phyloP scores from a whole-genome alignment of 2,797 vertebrate genomes.

The Urocyon cinereoargenteus region DNA sequence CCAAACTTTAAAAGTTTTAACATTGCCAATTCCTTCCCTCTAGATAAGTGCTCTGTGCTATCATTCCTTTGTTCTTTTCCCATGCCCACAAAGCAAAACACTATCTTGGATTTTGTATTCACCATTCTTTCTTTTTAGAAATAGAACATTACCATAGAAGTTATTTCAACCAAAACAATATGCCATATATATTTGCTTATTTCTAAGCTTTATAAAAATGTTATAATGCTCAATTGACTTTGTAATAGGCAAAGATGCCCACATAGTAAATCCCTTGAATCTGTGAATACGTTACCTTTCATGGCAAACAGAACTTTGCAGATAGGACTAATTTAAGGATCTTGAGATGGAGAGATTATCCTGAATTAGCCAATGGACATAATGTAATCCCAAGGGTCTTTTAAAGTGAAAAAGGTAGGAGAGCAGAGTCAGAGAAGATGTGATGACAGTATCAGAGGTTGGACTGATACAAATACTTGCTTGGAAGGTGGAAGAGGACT shows the following conservation, averaged over 20 bases:
- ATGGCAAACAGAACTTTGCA: not conserved
- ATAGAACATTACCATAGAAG: not conserved
- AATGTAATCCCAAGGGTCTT: not conserved
- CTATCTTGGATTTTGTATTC: not conserved
- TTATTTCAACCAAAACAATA: not conserved
- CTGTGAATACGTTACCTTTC: not conserved
- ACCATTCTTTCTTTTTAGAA: not conserved
- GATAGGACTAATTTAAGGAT: not conserved
- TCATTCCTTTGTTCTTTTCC: not conserved
- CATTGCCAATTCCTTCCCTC: not conserved
- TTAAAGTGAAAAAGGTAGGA: not conserved
- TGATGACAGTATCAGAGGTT: not conserved
- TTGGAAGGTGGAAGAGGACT: not conserved
- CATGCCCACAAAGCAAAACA: not conserved
- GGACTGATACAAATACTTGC: not conserved
- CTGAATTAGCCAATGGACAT: not conserved
- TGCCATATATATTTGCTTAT: not conserved
- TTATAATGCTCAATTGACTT: not conserved
- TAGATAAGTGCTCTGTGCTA: not conserved
- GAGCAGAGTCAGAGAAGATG: not conserved
- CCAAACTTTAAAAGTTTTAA: not conserved
- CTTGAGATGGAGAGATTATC: not conserved
- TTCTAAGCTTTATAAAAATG: not conserved
- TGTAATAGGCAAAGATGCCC: not conserved
- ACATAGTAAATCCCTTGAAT: not conserved